phyloP scores from a whole-genome alignment of 2,888 invertebrate species.

The Halictus quadricinctus region DNA sequence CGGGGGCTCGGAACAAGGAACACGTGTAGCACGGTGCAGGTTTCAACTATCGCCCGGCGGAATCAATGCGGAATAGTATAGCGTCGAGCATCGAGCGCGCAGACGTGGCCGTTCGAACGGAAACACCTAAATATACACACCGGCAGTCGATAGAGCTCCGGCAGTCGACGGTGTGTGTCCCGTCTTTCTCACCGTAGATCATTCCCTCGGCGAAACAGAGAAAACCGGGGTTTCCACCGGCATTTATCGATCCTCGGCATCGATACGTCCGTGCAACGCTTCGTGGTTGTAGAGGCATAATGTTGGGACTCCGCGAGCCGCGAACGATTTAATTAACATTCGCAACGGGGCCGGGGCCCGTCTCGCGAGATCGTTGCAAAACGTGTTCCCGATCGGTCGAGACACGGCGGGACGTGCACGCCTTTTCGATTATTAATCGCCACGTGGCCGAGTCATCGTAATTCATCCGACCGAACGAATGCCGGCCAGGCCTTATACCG shows the following conservation, averaged over 20 bases:
- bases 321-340: slow-evolving; percentile 14
- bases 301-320: neutral
- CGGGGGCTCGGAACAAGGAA: neutral
- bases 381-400: neutral
- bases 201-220: neutral
- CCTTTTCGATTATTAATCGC: slow-evolving; percentile 56
- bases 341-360: neutral
- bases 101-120: slow-evolving; percentile 11
- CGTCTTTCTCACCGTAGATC: slow-evolving; percentile 7
- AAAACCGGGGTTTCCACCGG: neutral
- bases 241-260: neutral
- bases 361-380: neutral
- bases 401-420: slow-evolving; percentile 23
- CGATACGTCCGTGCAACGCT: neutral
- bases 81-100: neutral
- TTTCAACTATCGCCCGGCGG: slow-evolving; percentile 8
- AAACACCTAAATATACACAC: slow-evolving; percentile 14
- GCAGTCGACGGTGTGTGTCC: neutral
- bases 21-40: neutral
- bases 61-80: slow-evolving; percentile 8
- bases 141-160: slow-evolving; percentile 4
- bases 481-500: slow-evolving; percentile 46
- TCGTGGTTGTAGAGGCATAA: neutral
- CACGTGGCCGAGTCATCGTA: slow-evolving; percentile 49
- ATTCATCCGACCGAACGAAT: slow-evolving; percentile 47